Conservation (phyloP, 2,113 vertebrate genomes). For the Epinephelus lanceolatus region DNA sequence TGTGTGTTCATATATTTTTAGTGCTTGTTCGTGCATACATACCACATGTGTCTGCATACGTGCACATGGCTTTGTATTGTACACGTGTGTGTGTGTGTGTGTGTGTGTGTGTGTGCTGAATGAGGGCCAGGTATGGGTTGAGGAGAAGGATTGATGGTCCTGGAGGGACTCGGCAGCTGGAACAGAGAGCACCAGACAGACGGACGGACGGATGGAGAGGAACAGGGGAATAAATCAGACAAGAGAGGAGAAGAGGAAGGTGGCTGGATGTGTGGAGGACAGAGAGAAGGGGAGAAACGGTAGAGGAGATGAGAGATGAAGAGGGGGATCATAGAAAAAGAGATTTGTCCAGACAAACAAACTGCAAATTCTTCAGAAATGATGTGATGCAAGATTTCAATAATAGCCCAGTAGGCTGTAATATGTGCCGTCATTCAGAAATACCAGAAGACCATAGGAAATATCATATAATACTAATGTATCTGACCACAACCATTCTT, state of each 20-base stretch:
- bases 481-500: constrained; percentile 78
- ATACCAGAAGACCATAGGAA: constrained; percentile 81
- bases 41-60: constrained; percentile 30
- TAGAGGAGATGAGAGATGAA: constrained; percentile 16
- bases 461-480: constrained; percentile 85
- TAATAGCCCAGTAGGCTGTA: constrained; percentile 75
- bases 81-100: constrained; percentile 30
- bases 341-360: constrained; percentile 74
- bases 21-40: constrained; percentile 7
- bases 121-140: constrained; percentile 78
- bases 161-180: constrained; percentile 81
- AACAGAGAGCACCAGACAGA: constrained; percentile 78
- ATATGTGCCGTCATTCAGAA: constrained; percentile 78
- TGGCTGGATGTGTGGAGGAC: constrained; percentile 54
- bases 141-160: constrained; percentile 81
- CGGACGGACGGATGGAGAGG: constrained; percentile 71
- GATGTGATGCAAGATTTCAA: constrained; percentile 81
- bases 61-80: constrained; percentile 29
- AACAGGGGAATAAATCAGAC: constrained; percentile 80
- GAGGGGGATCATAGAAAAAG: constrained; percentile 32
- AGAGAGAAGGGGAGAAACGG: constrained; percentile 43
- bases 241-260: constrained; percentile 63
- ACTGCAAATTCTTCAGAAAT: constrained; percentile 77
- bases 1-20: constrained; percentile 13
- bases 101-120: constrained; percentile 63